A percentile compares a stretch with the other conserved stretches of the same genome.
phyloP scores from a whole-genome alignment of 2,113 vertebrate species.

The Ursus arctos region DNA sequence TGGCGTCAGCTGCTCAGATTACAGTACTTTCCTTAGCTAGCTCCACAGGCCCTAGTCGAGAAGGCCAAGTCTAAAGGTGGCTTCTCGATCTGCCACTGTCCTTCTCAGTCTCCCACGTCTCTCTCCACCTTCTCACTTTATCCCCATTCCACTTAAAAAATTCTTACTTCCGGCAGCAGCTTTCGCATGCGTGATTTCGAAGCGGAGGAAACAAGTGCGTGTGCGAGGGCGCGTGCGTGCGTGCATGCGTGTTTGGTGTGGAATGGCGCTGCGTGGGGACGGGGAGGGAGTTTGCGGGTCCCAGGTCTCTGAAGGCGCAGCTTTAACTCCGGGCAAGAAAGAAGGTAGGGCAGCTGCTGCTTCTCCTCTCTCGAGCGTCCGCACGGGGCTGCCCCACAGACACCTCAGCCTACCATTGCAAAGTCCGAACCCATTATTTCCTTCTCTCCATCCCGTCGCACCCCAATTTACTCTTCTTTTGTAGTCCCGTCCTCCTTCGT shows the following conservation, averaged over 20 bases:
- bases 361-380: rapidly evolving
- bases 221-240: not conserved
- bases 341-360: rapidly evolving
- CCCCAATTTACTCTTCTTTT: not conserved
- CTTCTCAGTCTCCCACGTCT: not conserved
- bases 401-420: not conserved
- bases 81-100: not conserved
- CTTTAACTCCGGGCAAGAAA: not conserved
- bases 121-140: not conserved
- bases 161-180: not conserved
- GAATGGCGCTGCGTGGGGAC: not conserved
- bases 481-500: not conserved
- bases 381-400: rapidly evolving
- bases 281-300: not conserved
- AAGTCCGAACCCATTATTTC: not conserved
- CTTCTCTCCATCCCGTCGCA: not conserved
- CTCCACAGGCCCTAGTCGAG: rapidly evolving
- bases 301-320: not conserved
- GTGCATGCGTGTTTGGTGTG: not conserved
- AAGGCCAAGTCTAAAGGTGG: not conserved
- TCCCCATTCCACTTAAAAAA: not conserved
- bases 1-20: conserved; percentile 50
- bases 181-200: not conserved
- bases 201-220: not conserved
- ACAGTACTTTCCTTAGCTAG: rapidly evolving